Conservation (phyloP, 2,113 vertebrate species). For the Python bivittatus region DNA sequence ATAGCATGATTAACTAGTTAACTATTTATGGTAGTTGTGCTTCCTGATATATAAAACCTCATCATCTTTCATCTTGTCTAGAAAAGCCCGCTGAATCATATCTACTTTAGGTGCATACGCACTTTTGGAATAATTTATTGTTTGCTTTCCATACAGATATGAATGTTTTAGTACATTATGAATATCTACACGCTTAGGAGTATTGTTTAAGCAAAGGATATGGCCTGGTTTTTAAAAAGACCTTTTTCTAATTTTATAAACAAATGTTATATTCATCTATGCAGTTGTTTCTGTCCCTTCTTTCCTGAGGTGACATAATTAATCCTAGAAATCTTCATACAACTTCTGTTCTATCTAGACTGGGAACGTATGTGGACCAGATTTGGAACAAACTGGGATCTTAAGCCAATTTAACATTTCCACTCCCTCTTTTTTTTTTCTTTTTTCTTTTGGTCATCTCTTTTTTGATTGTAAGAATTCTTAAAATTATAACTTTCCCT, state of each 20-base stretch:
- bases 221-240: not conserved
- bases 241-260: not conserved
- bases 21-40: not conserved
- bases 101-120: not conserved
- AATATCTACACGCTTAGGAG: not conserved
- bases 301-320: too few relatives aligned
- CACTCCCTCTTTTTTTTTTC: too few relatives aligned
- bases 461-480: too few relatives aligned
- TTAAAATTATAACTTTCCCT: too few relatives aligned
- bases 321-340: too few relatives aligned
- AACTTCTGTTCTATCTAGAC: too few relatives aligned
- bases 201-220: not conserved
- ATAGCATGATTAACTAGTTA: conserved; percentile 13
- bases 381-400: too few relatives aligned
- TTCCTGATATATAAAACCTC: conserved; percentile 23
- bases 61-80: not conserved
- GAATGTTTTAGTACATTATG: not conserved
- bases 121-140: not conserved
- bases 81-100: not conserved
- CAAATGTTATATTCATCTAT: too few relatives aligned
- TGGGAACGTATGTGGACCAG: too few relatives aligned
- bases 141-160: not conserved
- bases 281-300: too few relatives aligned
- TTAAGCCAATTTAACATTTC: too few relatives aligned
- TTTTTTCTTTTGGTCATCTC: too few relatives aligned